These are phyloP conservation scores for Hippocampus mohnikei DNA, from an alignment of 2,113 vertebrate species.

Conservation along the genomic window DNA sequence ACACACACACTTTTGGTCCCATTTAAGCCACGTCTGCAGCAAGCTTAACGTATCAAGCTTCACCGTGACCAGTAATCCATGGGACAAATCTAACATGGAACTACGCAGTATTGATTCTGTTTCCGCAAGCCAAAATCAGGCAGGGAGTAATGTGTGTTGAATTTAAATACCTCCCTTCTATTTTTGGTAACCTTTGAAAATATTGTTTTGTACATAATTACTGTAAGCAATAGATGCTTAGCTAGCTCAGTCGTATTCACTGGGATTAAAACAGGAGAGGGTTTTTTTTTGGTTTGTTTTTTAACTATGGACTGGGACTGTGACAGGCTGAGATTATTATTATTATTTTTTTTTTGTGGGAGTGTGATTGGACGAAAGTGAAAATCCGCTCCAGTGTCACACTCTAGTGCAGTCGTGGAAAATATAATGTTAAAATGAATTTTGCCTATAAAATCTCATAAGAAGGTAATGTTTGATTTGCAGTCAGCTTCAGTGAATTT, in stretches of 20 bases:
- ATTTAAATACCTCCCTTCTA: constrained; percentile 28
- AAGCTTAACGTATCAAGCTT: constrained; percentile 35
- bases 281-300: neutral
- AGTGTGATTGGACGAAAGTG: too few species aligned
- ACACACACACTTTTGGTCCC: neutral
- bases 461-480: neutral
- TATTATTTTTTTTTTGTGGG: too few species aligned
- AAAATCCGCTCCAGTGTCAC: too few species aligned
- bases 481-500: neutral
- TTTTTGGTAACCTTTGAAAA: constrained; percentile 4
- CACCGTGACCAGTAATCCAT: constrained; percentile 34
- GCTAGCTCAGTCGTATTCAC: neutral
- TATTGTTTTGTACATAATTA: constrained; percentile 20
- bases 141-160: constrained; percentile 15
- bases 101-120: constrained; percentile 47
- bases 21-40: constrained; percentile 19
- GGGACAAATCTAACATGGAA: constrained; percentile 47
- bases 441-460: neutral
- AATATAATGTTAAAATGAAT: neutral
- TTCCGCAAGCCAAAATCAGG: neutral
- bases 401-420: neutral
- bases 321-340: too few species aligned
- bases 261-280: too few species aligned
- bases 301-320: neutral
- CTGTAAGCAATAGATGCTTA: neutral